Evolutionary conservation across 37 sponge, comb jelly and placozoan species (phyloP).

Genomic region (Aplysina aerophoba): DNA sequence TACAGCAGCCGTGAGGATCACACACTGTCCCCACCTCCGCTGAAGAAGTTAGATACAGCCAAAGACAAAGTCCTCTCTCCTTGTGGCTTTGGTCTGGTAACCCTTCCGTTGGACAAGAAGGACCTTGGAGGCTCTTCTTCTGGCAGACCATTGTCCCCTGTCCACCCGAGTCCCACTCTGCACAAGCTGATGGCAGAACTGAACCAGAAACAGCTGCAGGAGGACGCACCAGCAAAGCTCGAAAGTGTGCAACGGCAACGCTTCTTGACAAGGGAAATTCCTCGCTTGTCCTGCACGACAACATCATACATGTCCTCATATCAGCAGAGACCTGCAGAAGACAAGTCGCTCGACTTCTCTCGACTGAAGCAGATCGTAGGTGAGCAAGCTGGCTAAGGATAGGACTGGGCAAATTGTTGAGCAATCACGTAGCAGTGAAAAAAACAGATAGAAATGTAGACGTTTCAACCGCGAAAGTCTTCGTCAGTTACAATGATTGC

Average conservation of each 20-base stretch:
- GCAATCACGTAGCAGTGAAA: too few species aligned
- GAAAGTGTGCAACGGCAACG: background rate
- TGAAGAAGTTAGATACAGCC: background rate
- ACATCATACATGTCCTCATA: background rate
- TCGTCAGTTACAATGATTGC: too few species aligned
- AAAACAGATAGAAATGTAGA: too few species aligned
- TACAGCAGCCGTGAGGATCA: background rate
- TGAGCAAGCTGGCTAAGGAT: too few species aligned
- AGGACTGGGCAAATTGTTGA: too few species aligned
- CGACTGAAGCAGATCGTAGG: background rate
- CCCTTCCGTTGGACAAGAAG: too few species aligned
- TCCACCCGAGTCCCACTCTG: background rate
- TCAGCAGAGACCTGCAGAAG: background rate
- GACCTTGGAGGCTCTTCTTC: too few species aligned
- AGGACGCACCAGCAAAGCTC: background rate
- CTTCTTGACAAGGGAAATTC: background rate
- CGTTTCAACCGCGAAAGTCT: too few species aligned
- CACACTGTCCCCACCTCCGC: background rate
- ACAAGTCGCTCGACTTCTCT: constrained; percentile 13
- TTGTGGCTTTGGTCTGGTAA: too few species aligned
- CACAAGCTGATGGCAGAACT: background rate
- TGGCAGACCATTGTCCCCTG: too few species aligned
- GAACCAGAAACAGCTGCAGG: background rate
- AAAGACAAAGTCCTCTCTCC: too few species aligned
- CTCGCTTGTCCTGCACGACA: background rate